Base-by-base conservation (phyloP, 1,140 invertebrate species). In the Zaprionus nigranus region DNA sequence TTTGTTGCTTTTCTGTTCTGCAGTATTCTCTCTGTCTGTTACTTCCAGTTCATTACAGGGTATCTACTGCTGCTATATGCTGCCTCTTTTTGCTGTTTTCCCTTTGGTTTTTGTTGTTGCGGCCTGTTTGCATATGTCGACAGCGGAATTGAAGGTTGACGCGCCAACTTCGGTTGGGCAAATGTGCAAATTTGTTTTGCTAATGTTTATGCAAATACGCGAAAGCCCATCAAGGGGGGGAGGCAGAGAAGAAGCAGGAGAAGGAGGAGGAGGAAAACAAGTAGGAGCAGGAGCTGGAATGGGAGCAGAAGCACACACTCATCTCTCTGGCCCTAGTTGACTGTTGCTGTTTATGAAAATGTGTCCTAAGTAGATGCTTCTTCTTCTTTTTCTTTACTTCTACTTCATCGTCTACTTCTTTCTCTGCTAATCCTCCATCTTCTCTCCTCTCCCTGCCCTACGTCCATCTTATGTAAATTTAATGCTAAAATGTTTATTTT, bases 401-500 rank as follows among this genome's bases (percentile, higher is more conserved):
- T 46, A 12, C 30, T 51, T 22, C 34, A 28, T 28, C 24, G 62
- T 56, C 22, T 34, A 40, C 15, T 36, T 24, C 54, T 46, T 26
- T 66, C n/a, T 46, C 54, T 22, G 26, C 61, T 26, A 26, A 51
- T 57, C 28, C 53, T n/a, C 7, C 34, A 24, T 9, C 36, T n/a
- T 24, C 15, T 26, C 12, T 13, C 38, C 30, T 26, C 40, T 56
- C 17, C 24, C 30, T 20, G n/a, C n/a, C n/a, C n/a, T 11, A 9
- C 15, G 28, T 53, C 24, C 81, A 59, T 73, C 85, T 85, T 90
- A 90, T 90, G 85, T 90, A 90, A 90, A 90, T 90, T 90, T 85
- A 90, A 90, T 90, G 85, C 81, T 82, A 90, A 90, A 90, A 90
- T 90, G 85, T 90, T 90, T 90, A 90, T 85, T 90, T 79, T 82